Evolutionary conservation across 2,113 vertebrate genomes (phyloP).

Genomic region (Cepphus grylle): DNA sequence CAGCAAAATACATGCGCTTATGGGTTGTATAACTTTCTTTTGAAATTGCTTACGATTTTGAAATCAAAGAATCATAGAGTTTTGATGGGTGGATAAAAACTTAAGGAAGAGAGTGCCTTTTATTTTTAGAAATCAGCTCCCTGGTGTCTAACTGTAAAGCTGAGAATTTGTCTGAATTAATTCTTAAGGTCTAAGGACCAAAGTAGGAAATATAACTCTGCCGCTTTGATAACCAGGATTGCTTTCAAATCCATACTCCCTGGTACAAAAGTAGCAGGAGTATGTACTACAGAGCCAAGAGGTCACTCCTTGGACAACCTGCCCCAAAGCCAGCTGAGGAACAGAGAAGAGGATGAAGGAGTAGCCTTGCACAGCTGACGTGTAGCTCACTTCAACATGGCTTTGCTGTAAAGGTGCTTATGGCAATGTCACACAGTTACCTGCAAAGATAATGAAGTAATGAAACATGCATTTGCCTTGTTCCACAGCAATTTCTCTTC

Average conservation of each 20-base stretch:
- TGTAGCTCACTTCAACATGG: background rate
- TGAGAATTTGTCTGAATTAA: background rate
- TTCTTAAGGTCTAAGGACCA: background rate
- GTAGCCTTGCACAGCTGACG: background rate
- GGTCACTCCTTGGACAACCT: background rate
- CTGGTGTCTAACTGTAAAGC: background rate
- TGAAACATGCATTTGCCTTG: background rate
- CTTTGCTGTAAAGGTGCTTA: background rate
- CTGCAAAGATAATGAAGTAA: background rate
- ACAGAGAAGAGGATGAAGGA: background rate
- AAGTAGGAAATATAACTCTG: background rate
- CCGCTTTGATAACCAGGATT: background rate
- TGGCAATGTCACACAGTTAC: background rate
- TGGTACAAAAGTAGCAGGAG: background rate
- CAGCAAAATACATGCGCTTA: background rate
- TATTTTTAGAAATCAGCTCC: background rate
- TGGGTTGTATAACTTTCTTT: background rate
- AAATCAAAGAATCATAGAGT: background rate
- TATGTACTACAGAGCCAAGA: background rate
- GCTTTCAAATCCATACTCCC: background rate
- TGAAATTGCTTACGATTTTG: background rate
- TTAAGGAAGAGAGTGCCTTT: background rate
- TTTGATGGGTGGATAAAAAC: background rate
- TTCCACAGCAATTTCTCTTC: background rate
- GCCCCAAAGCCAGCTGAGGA: background rate